Percentiles rank a stretch among this genome's conserved stretches.
Evolutionary conservation across 2,888 invertebrate species (phyloP).

Genomic region (Noctuana brunneofusca): DNA sequence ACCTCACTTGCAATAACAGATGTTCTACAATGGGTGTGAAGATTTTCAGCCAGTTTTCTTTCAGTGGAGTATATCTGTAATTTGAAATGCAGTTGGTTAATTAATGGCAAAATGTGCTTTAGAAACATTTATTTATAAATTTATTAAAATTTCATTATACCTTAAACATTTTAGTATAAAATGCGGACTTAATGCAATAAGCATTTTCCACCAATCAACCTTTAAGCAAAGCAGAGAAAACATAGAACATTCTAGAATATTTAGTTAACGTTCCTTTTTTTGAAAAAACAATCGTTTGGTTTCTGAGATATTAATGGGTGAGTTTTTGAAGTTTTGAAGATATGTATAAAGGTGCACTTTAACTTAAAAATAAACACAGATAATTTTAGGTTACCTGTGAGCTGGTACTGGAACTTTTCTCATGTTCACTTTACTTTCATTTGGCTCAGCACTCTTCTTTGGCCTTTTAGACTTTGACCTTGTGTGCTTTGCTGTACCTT

Average conservation of each 20-base stretch:
- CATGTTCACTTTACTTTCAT: conserved; percentile 83
- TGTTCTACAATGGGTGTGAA: conserved; percentile 98
- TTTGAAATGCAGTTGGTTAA: conserved; percentile 3
- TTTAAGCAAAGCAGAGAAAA: no score
- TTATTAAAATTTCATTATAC: no score
- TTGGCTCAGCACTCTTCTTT: conserved; percentile 67
- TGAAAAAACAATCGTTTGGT: no score
- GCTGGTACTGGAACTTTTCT: conserved; percentile 94
- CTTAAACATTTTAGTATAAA: no score
- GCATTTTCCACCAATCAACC: no score
- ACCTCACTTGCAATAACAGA: conserved; percentile 95
- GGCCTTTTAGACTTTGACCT: conserved; percentile 69
- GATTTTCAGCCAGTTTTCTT: conserved; percentile 98
- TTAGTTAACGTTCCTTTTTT: no score
- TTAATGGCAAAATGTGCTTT: not conserved
- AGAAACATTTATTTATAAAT: not conserved
- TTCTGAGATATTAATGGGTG: no score
- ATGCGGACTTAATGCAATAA: no score
- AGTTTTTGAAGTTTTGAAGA: no score
- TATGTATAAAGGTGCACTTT: no score
- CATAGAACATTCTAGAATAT: no score
- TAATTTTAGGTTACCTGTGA: conserved; percentile 83
- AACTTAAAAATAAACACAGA: not conserved
- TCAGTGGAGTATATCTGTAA: conserved; percentile 93
- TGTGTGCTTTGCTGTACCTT: conserved; percentile 64